phyloP scores from a whole-genome alignment of 2,888 invertebrate species.

The Arctia plantaginis region DNA sequence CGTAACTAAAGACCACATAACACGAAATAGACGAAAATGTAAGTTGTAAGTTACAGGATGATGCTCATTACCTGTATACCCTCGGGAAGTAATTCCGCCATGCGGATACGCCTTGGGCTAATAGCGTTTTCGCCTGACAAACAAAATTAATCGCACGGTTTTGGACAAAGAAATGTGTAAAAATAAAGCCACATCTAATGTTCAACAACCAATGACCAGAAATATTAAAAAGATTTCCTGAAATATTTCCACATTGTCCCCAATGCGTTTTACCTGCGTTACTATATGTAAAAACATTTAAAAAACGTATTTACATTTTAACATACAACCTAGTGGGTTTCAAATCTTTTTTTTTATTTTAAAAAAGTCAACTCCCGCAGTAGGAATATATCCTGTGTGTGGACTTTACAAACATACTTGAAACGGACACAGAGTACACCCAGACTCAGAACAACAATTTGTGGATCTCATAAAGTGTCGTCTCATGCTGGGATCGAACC shows the following conservation, averaged over 20 bases:
- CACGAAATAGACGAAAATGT: slow-evolving; percentile 33
- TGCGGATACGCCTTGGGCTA: slow-evolving; percentile 33
- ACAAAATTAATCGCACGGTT: slow-evolving; percentile 46
- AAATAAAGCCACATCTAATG: slow-evolving; percentile 2
- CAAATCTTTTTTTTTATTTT: no score
- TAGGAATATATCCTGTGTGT: no score
- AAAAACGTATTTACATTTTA: no score
- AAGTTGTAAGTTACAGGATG: slow-evolving; percentile 23
- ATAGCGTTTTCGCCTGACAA: slow-evolving; percentile 41
- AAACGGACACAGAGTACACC: no score
- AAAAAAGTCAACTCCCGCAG: no score
- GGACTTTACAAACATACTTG: no score
- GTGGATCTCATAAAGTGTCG: no score
- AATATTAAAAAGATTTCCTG: neutral
- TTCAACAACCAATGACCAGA: neutral
- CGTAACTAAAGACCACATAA: slow-evolving; percentile 31
- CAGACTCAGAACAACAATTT: no score
- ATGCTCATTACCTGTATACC: slow-evolving; percentile 38
- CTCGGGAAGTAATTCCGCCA: slow-evolving; percentile 36
- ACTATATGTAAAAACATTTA: no score
- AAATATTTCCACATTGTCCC: neutral
- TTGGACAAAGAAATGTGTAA: slow-evolving; percentile 10
- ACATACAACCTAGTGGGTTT: no score
- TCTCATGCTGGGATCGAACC: no score
- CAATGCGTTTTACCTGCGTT: no score